Evolutionary conservation across 2,113 vertebrate genomes (phyloP).

Genomic region (Elgaria multicarinata): DNA sequence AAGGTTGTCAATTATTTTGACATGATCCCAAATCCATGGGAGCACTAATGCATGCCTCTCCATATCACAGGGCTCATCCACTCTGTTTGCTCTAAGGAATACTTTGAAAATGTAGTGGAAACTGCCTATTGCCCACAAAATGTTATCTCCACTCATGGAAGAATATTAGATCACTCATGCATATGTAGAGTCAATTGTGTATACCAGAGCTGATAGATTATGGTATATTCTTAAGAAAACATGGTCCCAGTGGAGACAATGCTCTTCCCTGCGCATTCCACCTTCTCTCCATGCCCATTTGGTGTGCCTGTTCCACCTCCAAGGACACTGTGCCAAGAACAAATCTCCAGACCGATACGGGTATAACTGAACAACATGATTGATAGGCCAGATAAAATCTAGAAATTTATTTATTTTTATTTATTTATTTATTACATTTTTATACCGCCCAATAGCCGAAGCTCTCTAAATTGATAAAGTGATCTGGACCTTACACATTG

Average conservation of each 20-base stretch:
- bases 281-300: neutral
- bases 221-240: neutral
- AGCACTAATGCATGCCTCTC: neutral
- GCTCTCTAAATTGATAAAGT: neutral
- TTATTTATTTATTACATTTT: too few relatives aligned
- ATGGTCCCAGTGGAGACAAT: neutral
- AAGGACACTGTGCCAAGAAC: neutral
- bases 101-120: neutral
- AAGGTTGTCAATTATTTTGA: neutral
- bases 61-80: neutral
- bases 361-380: neutral
- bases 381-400: neutral
- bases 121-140: neutral
- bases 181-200: neutral
- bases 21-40: neutral
- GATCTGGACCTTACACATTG: neutral
- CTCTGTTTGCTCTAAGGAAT: neutral
- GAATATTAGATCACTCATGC: neutral
- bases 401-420: too few relatives aligned
- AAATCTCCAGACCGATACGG: neutral
- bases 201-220: neutral
- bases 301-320: neutral
- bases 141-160: neutral
- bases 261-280: neutral
- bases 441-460: too few relatives aligned